Evolutionary conservation across 2,113 vertebrate genomes (phyloP).

Genomic region (Lates calcarifer): DNA sequence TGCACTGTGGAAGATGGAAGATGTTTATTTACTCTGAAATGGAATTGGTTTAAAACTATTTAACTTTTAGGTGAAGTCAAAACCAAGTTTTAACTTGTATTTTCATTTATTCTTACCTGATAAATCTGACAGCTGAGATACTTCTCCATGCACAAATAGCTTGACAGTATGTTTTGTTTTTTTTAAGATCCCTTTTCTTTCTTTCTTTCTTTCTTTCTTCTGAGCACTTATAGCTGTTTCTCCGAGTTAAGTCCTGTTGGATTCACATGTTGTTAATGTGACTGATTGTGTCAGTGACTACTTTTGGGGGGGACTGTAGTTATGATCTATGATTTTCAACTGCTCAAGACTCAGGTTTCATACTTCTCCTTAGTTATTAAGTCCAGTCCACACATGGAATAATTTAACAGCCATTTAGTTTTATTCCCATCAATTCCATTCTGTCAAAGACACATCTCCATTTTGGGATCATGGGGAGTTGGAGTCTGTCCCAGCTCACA

Average conservation of each 20-base stretch:
- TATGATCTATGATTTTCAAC: background rate
- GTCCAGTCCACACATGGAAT: background rate
- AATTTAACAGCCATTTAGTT: background rate
- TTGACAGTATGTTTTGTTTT: background rate
- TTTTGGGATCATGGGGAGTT: background rate
- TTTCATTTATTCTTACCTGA: conserved; percentile 11
- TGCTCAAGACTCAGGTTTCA: background rate
- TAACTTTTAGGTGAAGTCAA: too few species aligned
- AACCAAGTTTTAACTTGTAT: too few species aligned
- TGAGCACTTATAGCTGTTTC: background rate
- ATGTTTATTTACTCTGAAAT: background rate
- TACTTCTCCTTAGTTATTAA: background rate
- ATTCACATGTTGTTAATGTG: background rate
- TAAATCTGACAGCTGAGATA: background rate
- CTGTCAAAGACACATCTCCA: background rate
- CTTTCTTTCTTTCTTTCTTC: background rate
- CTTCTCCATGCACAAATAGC: background rate
- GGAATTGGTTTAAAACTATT: background rate
- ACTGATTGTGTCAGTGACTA: background rate
- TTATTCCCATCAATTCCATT: background rate
- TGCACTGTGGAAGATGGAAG: background rate
- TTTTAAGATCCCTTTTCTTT: background rate
- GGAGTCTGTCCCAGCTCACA: background rate
- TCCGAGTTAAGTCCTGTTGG: background rate
- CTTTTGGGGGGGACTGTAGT: background rate